Base-by-base conservation (phyloP, 1,140 invertebrate genomes). In the Ceratina calcarata region DNA sequence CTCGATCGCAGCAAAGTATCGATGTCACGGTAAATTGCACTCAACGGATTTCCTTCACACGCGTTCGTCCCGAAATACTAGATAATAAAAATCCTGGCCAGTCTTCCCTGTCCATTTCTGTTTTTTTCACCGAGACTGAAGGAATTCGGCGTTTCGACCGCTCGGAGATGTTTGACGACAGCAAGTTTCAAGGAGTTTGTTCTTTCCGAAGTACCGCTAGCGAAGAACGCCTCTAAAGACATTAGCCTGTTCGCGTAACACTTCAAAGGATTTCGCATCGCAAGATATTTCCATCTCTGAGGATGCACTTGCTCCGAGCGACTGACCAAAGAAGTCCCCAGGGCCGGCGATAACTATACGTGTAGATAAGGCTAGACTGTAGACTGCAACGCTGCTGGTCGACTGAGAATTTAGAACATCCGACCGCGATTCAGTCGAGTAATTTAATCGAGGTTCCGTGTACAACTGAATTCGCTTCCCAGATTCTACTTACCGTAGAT, bases 211-310 rank as follows among this genome's bases (percentile, higher is more conserved):
- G 37, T 45, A 2, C 27, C 7, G 16, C 15, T 6, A 13, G 27
- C 20, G n/a, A 22, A 15, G 37, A 45, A 45, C 37, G 37, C 37
- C 37, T 32, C 60, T 15, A 32, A 32, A 62, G 58, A 62, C 18
- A 53, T 62, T 61, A 45, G 8, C 15, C 7, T 13, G 27, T n/a
- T 13, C 27, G 27, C 45, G 20, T 55, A 20, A 16, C 37, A 13
- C 22, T 51, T 60, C 55, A 69, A 60, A 77, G 65, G 55, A 61
- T 12, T 32, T 32, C 10, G 13, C 45, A 67, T 51, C 65, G 22
- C 20, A 24, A 20, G 22, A 13, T 69, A 77, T 69, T 69, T 69
- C 74, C 74, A 69, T 77, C 45, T 69, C 55, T 20, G 58, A 60
- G 37, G 55, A 45, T 66, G 13, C 18, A 20, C 55, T 58, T 8